Percentiles rank a stretch among this genome's conserved stretches.
Conservation (phyloP, 2,888 invertebrate species). For the Hybos culiciformis region DNA sequence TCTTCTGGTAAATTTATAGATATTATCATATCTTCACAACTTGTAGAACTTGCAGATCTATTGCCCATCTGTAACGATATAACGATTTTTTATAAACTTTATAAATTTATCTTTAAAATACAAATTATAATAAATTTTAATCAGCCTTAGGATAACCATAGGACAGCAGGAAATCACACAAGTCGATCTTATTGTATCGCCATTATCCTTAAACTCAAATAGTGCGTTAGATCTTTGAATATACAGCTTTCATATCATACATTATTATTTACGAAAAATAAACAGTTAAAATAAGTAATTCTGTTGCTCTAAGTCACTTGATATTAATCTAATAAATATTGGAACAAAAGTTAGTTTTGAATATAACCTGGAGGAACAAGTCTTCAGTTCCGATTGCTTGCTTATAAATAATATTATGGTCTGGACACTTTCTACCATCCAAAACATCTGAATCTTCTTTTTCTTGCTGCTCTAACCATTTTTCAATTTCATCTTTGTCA, state of each 20-base stretch:
- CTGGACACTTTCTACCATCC: constrained; percentile 52
- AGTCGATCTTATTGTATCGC: too few relatives aligned
- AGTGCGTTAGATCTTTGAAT: too few relatives aligned
- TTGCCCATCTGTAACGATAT: constrained; percentile 51
- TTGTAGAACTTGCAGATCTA: constrained; percentile 62
- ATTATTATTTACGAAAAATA: too few relatives aligned
- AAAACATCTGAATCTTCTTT: constrained; percentile 40
- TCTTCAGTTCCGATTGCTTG: constrained; percentile 78
- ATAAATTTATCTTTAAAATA: background rate
- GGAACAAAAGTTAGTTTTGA: too few relatives aligned
- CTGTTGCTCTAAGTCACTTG: background rate
- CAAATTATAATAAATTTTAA: background rate
- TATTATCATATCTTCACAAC: constrained; percentile 80
- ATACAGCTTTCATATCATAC: too few relatives aligned
- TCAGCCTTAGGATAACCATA: too few relatives aligned
- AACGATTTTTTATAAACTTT: background rate
- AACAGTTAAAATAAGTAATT: background rate
- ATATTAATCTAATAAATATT: too few relatives aligned
- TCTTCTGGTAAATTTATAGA: constrained; percentile 64
- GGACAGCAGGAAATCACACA: too few relatives aligned
- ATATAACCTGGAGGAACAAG: constrained; percentile 70
- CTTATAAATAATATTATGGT: constrained; percentile 68
- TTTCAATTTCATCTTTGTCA: constrained; percentile 21
- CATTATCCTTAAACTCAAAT: too few relatives aligned
- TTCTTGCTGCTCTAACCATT: constrained; percentile 37